Evolutionary conservation across 2,888 invertebrate genomes (phyloP).

Genomic region (Scotopteryx bipunctaria): DNA sequence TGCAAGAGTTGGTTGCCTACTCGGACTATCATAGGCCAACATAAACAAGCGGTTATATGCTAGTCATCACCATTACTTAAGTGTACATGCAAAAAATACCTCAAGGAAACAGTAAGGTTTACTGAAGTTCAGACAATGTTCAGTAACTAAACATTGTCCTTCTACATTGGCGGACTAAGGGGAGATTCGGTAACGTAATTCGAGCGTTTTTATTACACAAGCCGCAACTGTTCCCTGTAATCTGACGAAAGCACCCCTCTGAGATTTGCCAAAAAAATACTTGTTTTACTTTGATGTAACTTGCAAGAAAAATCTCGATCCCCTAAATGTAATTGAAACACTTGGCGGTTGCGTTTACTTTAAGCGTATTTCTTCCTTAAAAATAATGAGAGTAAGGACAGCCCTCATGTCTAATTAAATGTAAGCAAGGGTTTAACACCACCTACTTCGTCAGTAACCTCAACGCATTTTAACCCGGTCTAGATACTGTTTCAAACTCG

Average conservation of each 20-base stretch:
- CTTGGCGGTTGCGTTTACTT: not conserved
- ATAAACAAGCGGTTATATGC: not conserved
- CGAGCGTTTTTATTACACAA: slow-evolving; percentile 17
- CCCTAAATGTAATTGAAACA: slow-evolving; percentile 1
- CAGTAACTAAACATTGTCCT: not conserved
- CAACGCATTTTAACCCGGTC: slow-evolving; percentile 24
- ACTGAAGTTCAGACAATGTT: no score
- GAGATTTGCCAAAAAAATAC: slow-evolving; percentile 12
- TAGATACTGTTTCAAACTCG: slow-evolving; percentile 24
- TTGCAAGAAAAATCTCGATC: slow-evolving; percentile 2
- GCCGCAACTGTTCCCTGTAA: slow-evolving; percentile 23
- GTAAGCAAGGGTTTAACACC: slow-evolving; percentile 7
- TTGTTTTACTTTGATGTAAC: slow-evolving; percentile 20
- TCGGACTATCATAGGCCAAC: no score
- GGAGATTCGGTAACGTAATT: slow-evolving; percentile 14
- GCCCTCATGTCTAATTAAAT: not conserved
- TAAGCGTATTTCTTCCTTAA: not conserved
- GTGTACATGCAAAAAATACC: no score
- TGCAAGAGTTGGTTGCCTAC: no score
- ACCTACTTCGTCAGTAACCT: slow-evolving; percentile 20
- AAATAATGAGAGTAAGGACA: no score
- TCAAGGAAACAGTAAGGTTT: no score
- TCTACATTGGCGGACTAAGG: slow-evolving; percentile 13
- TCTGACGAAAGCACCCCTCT: slow-evolving; percentile 17
- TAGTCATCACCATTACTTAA: no score